These are phyloP conservation scores for Panagrolaimus sp. DNA, from an alignment of 1,140 invertebrate genomes.

Conservation along the genomic window DNA sequence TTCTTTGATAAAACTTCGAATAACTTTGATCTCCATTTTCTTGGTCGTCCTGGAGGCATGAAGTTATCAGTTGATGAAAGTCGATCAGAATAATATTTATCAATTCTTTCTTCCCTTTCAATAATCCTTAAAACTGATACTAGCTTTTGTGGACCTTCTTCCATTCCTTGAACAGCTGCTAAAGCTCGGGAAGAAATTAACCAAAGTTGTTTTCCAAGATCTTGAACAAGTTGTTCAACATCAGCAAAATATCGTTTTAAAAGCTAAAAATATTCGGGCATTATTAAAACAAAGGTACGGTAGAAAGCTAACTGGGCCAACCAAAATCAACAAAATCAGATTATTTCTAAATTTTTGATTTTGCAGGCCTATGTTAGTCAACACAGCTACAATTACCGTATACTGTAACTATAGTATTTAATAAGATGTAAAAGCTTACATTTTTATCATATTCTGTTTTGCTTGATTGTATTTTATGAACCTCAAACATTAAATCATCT, in stretches of 20 bases:
- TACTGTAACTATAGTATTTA: too few species aligned
- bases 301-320: not conserved
- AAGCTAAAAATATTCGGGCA: constrained; percentile 57
- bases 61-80: constrained; percentile 66
- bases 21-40: constrained; percentile 81
- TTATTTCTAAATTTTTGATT: too few species aligned
- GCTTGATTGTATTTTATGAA: constrained; percentile 85
- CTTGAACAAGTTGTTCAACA: constrained; percentile 79
- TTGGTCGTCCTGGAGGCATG: constrained; percentile 83
- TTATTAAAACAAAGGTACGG: not conserved
- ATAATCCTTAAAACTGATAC: constrained; percentile 92
- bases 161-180: constrained; percentile 84
- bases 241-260: constrained; percentile 91
- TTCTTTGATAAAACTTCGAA: constrained; percentile 59
- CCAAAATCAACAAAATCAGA: not conserved
- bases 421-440: constrained; percentile 66
- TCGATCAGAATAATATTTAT: constrained; percentile 63
- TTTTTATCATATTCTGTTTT: constrained; percentile 72
- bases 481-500: constrained; percentile 86
- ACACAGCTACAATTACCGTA: constrained; percentile 12
- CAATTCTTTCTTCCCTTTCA: constrained; percentile 84
- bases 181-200: constrained; percentile 81
- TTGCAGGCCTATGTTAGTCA: not conserved
- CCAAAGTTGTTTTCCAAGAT: constrained; percentile 84
- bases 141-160: constrained; percentile 88